Evolutionary conservation across 1,140 invertebrate genomes (phyloP).

Genomic region (Asobara japonica): DNA sequence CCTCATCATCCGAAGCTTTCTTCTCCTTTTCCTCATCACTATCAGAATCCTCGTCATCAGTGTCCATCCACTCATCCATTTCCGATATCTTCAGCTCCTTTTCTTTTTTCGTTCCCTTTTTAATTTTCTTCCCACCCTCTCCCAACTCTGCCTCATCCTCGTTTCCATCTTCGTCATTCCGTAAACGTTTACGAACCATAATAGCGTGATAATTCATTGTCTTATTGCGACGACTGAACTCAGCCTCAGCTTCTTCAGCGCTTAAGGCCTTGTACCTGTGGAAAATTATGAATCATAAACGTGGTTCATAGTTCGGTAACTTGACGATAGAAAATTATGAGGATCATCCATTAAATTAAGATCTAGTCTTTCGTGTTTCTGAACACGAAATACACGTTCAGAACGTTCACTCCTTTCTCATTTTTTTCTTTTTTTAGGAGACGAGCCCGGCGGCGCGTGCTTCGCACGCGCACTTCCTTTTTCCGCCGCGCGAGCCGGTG

Average conservation of each 20-base stretch:
- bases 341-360: too few relatives aligned
- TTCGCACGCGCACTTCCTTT: too few relatives aligned
- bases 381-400: too few relatives aligned
- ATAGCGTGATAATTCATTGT: constrained; percentile 95
- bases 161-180: constrained; percentile 83
- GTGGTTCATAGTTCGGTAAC: too few relatives aligned
- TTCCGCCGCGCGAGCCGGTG: too few relatives aligned
- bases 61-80: constrained; percentile 92
- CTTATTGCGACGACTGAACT: constrained; percentile 93
- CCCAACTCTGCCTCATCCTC: constrained; percentile 78
- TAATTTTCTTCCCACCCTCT: constrained; percentile 67
- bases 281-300: too few relatives aligned
- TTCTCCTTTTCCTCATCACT: constrained; percentile 75
- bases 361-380: too few relatives aligned
- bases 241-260: constrained; percentile 96
- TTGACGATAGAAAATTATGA: too few relatives aligned
- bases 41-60: constrained; percentile 81
- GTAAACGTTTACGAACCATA: constrained; percentile 89
- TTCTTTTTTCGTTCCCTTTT: constrained; percentile 64
- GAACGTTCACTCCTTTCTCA: too few relatives aligned
- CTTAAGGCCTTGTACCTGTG: constrained; percentile 94
- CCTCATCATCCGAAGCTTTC: constrained; percentile 75
- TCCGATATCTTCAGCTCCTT: constrained; percentile 88
- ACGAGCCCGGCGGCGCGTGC: too few relatives aligned
- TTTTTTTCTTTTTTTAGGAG: too few relatives aligned